Percentiles rank a stretch among this genome's conserved stretches.
Evolutionary conservation across 1,140 invertebrate species (phyloP).

Genomic region (Sipha flava): DNA sequence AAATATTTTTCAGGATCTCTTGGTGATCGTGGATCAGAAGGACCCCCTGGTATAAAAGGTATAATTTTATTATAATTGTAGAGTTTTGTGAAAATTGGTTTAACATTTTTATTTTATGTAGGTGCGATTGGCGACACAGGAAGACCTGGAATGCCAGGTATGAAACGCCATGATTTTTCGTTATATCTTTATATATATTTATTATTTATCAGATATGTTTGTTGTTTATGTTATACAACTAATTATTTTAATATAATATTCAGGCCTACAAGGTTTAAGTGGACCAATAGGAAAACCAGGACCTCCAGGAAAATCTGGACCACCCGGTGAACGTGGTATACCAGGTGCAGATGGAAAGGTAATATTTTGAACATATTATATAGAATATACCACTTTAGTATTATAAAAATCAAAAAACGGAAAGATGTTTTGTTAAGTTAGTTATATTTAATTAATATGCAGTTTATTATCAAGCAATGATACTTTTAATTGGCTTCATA

Average conservation of each 20-base stretch:
- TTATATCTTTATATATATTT: neutral
- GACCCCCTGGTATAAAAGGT: constrained; percentile 61
- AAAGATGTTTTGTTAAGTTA: too few species aligned
- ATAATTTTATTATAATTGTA: neutral
- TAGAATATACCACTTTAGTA: too few species aligned
- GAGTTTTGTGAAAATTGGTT: neutral
- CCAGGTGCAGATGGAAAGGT: constrained; percentile 32
- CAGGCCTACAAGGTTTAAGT: constrained; percentile 51
- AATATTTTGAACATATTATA: neutral
- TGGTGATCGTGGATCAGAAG: constrained; percentile 66
- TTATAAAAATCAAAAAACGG: too few species aligned
- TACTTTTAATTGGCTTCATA: too few species aligned
- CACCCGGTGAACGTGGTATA: constrained; percentile 53
- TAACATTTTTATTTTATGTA: neutral
- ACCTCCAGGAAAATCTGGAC: constrained; percentile 57
- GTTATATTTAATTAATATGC: too few species aligned
- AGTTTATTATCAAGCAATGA: too few species aligned
- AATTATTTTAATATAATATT: neutral
- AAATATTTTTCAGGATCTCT: constrained; percentile 52
- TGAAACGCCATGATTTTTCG: neutral
- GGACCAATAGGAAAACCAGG: constrained; percentile 51
- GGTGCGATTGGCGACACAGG: constrained; percentile 46
- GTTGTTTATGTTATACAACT: neutral
- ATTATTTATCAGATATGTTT: neutral
- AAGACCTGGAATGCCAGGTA: constrained; percentile 47